Base-by-base conservation (phyloP, 2,888 invertebrate genomes). In the Stenurella melanura region DNA sequence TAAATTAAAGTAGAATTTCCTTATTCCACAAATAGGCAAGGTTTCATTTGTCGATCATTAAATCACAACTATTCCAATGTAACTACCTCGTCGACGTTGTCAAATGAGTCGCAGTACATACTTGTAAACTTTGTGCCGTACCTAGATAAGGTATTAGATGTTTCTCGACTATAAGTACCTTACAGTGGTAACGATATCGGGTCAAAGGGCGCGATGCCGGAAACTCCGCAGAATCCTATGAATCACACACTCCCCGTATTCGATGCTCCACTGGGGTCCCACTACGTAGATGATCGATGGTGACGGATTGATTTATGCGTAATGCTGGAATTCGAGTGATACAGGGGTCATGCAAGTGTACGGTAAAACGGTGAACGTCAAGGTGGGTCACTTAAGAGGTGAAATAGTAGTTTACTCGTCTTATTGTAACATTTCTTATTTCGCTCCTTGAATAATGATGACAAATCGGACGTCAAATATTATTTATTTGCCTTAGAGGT, bases 261-360 rank as follows among this genome's bases (percentile, higher is more conserved):
- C 72, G 76, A 56, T 77, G 78, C 83, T 63, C 83, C 82, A 81
- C 81, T 79, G 79, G 79, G 76, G 82, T 79, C 81, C 82, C 70
- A 80, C 80, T 68, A 75, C 73, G 74, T 80, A 80, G 74, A 83
- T 86, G 86, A 86, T 86, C 81, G 83, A 86, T 86, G 86, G 81
- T 80, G 86, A 84, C 84, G 83, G 84, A 85, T 85, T 85, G 86
- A 86, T 86, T 85, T 85, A 85, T 85, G 84, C 84, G 84, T 85
- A 84, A 83, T 81, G 84, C 78, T 80, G 84, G 84, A 85, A 85
- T 85, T 83, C 81, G 83, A 83, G 78, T 83, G 83, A 80, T 78
- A 77, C 79, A 66, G 64, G 72, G 78, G 78, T 81, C 80, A 75
- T 73, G 73, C 67, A 69, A 74, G 64, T 72, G 54, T 60, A 67